Evolutionary conservation across 2,113 vertebrate species (phyloP).

Genomic region (Butastur rufipennis): DNA sequence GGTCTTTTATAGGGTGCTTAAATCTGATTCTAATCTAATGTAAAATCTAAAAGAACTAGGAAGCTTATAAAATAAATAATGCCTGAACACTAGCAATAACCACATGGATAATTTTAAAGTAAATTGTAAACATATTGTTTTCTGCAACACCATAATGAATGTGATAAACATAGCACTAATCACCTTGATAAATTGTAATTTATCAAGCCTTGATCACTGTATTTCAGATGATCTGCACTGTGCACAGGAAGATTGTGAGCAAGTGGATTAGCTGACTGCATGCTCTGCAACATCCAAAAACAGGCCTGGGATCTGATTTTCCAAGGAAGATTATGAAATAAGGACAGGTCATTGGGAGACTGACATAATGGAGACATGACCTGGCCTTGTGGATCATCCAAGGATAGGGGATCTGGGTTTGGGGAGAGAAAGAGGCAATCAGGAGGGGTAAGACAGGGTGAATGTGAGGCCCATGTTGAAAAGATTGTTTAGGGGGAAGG

Average conservation of each 20-base stretch:
- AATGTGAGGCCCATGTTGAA: rapidly evolving
- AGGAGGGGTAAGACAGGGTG: neutral
- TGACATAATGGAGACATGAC: neutral
- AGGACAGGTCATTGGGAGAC: neutral
- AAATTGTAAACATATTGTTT: neutral
- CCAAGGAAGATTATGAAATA: neutral
- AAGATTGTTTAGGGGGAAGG: neutral
- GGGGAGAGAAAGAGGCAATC: neutral
- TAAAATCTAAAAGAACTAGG: neutral
- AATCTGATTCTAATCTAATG: neutral
- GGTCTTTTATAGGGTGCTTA: neutral
- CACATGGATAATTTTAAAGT: neutral
- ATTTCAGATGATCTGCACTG: neutral
- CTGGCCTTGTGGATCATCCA: neutral
- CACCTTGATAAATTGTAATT: neutral
- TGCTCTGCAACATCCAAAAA: neutral
- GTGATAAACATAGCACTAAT: neutral
- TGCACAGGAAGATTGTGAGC: neutral
- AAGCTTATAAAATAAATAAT: neutral
- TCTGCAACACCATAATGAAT: neutral
- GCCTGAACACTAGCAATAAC: neutral
- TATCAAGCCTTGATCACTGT: neutral
- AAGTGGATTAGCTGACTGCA: neutral
- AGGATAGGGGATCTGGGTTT: neutral
- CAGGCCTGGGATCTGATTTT: neutral